phyloP scores from a whole-genome alignment of 2,113 vertebrate genomes.

The Balaenoptera acutorostrata region DNA sequence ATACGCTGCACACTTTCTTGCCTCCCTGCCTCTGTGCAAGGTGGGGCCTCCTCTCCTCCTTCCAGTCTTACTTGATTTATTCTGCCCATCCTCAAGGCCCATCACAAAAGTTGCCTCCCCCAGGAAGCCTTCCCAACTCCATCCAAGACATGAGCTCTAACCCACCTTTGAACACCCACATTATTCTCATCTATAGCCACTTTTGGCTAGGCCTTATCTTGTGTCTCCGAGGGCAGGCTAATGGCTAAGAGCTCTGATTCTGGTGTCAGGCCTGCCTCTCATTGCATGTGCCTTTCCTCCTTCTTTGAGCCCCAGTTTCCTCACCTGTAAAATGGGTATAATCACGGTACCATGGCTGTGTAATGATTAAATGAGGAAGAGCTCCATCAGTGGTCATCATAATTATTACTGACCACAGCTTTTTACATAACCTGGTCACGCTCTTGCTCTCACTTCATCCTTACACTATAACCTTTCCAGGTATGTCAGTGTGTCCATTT shows the following conservation, averaged over 20 bases:
- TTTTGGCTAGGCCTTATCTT: neutral
- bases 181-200: neutral
- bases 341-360: neutral
- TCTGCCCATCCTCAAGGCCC: neutral
- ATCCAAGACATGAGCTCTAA: neutral
- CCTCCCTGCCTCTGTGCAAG: neutral
- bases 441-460: neutral
- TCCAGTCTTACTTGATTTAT: neutral
- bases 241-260: neutral
- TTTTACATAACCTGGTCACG: neutral
- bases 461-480: neutral
- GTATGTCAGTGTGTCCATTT: accelerated
- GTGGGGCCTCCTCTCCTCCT: neutral
- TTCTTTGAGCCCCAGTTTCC: neutral
- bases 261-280: neutral
- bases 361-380: neutral
- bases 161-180: neutral
- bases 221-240: neutral
- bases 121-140: neutral
- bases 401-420: neutral
- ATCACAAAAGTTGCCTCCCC: neutral
- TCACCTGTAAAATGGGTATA: neutral
- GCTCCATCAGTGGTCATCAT: accelerated
- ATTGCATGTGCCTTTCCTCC: neutral
- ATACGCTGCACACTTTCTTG: neutral